Conservation (phyloP, 2,888 invertebrate species). For the Caenorhabditis doughertyi region DNA sequence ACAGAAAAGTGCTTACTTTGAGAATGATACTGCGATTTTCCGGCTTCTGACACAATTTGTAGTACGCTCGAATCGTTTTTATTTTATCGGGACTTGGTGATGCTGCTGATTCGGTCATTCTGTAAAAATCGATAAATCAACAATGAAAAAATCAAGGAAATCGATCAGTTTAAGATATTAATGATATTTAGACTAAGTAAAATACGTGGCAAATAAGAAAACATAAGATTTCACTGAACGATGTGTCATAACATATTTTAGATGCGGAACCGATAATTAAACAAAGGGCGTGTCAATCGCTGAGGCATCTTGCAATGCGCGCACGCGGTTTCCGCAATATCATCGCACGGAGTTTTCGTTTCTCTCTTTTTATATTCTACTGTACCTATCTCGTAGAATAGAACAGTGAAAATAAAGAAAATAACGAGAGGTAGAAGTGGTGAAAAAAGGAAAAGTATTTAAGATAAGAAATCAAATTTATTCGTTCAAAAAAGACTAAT, state of each 20-base stretch:
- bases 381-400: not conserved
- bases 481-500: not conserved
- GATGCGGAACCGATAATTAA: too few relatives aligned
- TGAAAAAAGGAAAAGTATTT: too few relatives aligned
- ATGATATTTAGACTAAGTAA: not conserved
- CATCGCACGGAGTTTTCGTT: not conserved
- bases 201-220: not conserved
- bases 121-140: slow-evolving; percentile 24
- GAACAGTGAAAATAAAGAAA: too few relatives aligned
- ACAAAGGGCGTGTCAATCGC: too few relatives aligned
- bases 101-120: slow-evolving; percentile 3
- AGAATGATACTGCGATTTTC: slow-evolving; percentile 62
- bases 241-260: not conserved
- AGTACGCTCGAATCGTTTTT: slow-evolving; percentile 64
- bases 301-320: slow-evolving; percentile 9
- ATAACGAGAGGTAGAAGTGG: too few relatives aligned
- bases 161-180: not conserved
- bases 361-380: not conserved
- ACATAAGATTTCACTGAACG: not conserved
- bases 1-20: too few relatives aligned
- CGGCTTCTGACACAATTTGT: slow-evolving; percentile 68
- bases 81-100: slow-evolving; percentile 28
- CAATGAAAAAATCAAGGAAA: not conserved
- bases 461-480: not conserved
- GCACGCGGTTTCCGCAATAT: slow-evolving; percentile 7